phyloP scores from a whole-genome alignment of 2,797 vertebrate species.

The Channa striata region DNA sequence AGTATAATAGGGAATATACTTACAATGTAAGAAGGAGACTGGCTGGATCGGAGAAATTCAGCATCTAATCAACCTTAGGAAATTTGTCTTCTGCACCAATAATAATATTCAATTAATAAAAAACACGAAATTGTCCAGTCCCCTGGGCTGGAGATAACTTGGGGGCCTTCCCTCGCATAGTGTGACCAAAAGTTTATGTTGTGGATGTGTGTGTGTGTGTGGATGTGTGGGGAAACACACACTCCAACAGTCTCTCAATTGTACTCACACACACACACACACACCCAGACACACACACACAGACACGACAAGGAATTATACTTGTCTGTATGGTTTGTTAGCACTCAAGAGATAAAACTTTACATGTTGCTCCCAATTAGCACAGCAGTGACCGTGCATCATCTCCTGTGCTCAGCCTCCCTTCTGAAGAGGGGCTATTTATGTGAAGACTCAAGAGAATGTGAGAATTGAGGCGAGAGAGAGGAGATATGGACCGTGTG shows the following conservation, averaged over 20 bases:
- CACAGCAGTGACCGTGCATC: slow-evolving; percentile 97
- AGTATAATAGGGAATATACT: slow-evolving; percentile 62
- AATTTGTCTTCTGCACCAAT: slow-evolving; percentile 85
- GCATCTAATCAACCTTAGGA: slow-evolving; percentile 77
- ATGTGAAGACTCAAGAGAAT: slow-evolving; percentile 89
- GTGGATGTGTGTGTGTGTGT: slow-evolving; percentile 20
- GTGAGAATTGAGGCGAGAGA: slow-evolving; percentile 77
- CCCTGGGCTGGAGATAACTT: slow-evolving; percentile 90
- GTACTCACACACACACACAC: slow-evolving; percentile 12
- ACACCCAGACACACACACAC: slow-evolving; percentile 21
- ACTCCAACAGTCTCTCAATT: slow-evolving; percentile 31
- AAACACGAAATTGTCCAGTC: slow-evolving; percentile 90
- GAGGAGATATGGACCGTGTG: slow-evolving; percentile 74
- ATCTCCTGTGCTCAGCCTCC: slow-evolving; percentile 93
- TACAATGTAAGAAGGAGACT: slow-evolving; percentile 55
- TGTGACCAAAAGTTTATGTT: slow-evolving; percentile 79
- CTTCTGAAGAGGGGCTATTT: slow-evolving; percentile 95
- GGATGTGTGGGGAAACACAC: slow-evolving; percentile 30
- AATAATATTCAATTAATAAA: slow-evolving; percentile 96
- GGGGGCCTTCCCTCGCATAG: slow-evolving; percentile 87
- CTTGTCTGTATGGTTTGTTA: slow-evolving; percentile 98
- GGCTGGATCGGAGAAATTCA: slow-evolving; percentile 72
- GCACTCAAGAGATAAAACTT: slow-evolving; percentile 99
- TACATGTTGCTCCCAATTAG: slow-evolving; percentile 99
- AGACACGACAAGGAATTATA: slow-evolving; percentile 66